phyloP scores from a whole-genome alignment of 1,140 invertebrate genomes.

The Eurytemora carolleeae region DNA sequence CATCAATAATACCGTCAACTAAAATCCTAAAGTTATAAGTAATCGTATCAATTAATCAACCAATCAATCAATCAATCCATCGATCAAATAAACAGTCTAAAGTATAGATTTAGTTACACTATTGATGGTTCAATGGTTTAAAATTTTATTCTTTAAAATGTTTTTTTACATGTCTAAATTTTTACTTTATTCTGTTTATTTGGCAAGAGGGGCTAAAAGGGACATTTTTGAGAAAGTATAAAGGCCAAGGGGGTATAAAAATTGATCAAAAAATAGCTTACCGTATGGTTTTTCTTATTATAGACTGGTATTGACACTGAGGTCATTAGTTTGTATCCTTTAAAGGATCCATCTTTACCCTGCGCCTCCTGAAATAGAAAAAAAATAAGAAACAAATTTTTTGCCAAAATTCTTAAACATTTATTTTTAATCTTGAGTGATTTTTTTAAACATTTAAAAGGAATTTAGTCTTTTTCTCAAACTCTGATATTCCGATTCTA shows the following conservation, averaged over 20 bases:
- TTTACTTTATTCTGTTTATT: too few relatives aligned
- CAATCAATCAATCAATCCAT: too few relatives aligned
- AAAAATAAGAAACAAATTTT: neutral
- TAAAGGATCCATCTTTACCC: slow-evolving; percentile 15
- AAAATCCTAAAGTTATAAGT: too few relatives aligned
- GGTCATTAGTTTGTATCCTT: slow-evolving; percentile 47
- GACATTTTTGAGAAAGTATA: neutral
- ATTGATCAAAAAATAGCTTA: slow-evolving; percentile 29
- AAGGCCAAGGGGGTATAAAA: neutral
- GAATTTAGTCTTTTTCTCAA: too few relatives aligned
- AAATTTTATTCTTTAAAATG: too few relatives aligned
- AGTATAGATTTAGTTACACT: too few relatives aligned
- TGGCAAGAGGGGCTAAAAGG: too few relatives aligned
- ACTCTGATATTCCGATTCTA: too few relatives aligned
- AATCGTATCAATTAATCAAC: too few relatives aligned
- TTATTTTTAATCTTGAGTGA: neutral
- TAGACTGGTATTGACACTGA: slow-evolving; percentile 77
- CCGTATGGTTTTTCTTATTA: slow-evolving; percentile 69
- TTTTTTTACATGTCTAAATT: too few relatives aligned
- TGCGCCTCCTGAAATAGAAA: slow-evolving; percentile 9
- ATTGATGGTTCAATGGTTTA: too few relatives aligned
- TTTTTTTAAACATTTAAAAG: neutral
- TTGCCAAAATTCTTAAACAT: neutral
- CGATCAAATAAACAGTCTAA: neutral
- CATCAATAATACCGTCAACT: too few relatives aligned